Percentiles rank a stretch among this genome's conserved stretches.
These are phyloP conservation scores for Brachionus plicatilis DNA, from an alignment of 1,140 invertebrate species.

Conservation along the genomic window DNA sequence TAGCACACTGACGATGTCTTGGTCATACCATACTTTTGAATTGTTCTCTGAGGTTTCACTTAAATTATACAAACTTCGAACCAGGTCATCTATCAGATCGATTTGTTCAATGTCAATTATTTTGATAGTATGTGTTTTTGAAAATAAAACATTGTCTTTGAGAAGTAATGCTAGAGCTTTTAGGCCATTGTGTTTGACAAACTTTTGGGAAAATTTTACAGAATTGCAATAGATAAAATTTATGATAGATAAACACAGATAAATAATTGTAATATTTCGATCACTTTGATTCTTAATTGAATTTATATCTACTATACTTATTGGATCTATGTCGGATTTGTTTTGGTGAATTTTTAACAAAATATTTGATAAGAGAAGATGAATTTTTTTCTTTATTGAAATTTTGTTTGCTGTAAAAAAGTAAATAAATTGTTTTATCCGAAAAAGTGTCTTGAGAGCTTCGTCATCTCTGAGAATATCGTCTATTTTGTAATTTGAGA, in stretches of 20 bases:
- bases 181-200: neutral
- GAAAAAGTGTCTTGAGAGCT: neutral
- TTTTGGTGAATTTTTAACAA: neutral
- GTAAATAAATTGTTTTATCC: neutral
- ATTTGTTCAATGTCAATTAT: neutral
- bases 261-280: neutral
- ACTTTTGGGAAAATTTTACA: neutral
- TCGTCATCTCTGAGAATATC: neutral
- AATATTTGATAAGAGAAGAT: neutral
- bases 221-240: neutral
- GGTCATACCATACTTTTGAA: neutral
- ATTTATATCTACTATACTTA: neutral
- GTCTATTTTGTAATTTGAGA: neutral
- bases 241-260: neutral
- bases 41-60: neutral
- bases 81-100: neutral
- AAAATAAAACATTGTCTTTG: neutral
- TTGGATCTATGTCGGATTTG: neutral
- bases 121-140: neutral
- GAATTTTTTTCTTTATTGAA: neutral
- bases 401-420: neutral
- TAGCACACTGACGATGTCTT: neutral
- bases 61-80: neutral
- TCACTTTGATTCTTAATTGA: neutral
- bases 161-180: neutral